phyloP scores from a whole-genome alignment of 2,113 vertebrate genomes.

The Gallinago undulata region DNA sequence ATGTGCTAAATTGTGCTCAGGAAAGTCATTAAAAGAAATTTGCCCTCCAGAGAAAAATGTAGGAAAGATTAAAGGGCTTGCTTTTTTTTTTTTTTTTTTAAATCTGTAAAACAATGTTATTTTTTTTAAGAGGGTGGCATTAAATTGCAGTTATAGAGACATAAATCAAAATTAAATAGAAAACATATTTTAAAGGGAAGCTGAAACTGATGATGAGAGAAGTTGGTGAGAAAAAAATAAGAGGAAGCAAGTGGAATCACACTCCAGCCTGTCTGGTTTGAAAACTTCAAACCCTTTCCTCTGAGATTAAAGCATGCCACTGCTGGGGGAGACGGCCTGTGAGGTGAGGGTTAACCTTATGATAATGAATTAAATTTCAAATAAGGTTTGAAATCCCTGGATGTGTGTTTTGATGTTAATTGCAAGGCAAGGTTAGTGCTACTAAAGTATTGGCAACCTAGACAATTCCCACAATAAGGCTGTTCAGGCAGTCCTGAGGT shows the following conservation, averaged over 20 bases:
- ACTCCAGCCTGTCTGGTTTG: background rate
- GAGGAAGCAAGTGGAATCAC: background rate
- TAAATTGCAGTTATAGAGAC: background rate
- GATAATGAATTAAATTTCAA: background rate
- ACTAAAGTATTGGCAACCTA: background rate
- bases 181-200: background rate
- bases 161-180: background rate
- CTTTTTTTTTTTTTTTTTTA: background rate
- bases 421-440: background rate
- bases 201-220: background rate
- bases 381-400: background rate
- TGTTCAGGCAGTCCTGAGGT: background rate
- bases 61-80: constrained; percentile 5
- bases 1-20: constrained; percentile 12
- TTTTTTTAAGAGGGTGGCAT: background rate
- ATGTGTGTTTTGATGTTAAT: background rate
- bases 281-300: background rate
- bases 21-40: constrained; percentile 49
- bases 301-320: background rate
- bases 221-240: background rate
- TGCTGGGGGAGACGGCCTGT: background rate
- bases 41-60: constrained; percentile 4
- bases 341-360: background rate
- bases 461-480: background rate
- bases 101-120: background rate